Base-by-base conservation (phyloP, 2,888 invertebrate genomes). In the Xestia xanthographa region DNA sequence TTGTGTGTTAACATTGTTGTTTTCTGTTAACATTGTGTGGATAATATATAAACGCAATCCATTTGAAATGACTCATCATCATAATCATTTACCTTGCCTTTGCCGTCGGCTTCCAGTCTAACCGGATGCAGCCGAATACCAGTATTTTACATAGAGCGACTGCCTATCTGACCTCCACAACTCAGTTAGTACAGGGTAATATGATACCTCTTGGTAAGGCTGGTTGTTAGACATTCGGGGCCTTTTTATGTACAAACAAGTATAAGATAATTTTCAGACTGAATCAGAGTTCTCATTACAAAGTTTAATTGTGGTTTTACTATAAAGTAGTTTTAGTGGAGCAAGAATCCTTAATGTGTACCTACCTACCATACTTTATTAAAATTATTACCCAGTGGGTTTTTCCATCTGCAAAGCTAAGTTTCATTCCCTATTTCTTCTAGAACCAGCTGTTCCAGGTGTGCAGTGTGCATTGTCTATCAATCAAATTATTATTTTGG, bases 221-320 rank as follows among this genome's bases (percentile, higher is more conserved):
- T 53, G 2, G 53, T 53, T n/a, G 53, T 53, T n/a, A 53, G n/a
- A 53, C n/a, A n/a, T 53, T n/a, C n/a, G 5, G 38, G 38, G 34
- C 34, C 34, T 34, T 34, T 34, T 34, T 34, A 4, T 20, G 29
- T 80, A 50, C 9, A 20, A 62, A 38, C 17, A 71, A 50, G 12
- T 17, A 6, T 71, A 29, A 38, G 17, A 48, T 56, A 56, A 20
- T 26, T 14, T 58, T 38, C 34, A 29, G 26, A 17, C 5, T 45
- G 43, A 66, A 20, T 78, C 50, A 76, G 9, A 26, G 22, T 60
- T 58, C 22, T 56, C 34, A 66, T 43, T 48, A 48, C 41, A 43
- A 60, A 48, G 26, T 65, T 17, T 41, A 0, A 65, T 34, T 82
- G 63, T 34, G 81, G n/a, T 56, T 63, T 41, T 20, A 50, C 12